These are phyloP conservation scores for Teleiodes luculella DNA, from an alignment of 2,888 invertebrate species.

Conservation along the genomic window DNA sequence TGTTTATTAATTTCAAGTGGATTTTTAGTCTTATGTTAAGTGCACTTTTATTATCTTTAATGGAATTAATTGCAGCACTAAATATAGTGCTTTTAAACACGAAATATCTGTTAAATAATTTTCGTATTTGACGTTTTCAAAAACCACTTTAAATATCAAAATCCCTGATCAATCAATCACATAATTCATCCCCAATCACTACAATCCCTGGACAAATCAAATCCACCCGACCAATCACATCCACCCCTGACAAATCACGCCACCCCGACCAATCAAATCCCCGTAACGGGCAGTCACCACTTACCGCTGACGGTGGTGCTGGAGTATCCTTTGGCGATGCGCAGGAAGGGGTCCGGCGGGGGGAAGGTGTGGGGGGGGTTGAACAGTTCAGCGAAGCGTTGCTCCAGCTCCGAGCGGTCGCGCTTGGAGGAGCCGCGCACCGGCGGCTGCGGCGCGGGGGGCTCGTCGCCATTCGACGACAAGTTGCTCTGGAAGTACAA, in stretches of 20 bases:
- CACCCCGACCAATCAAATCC: neutral
- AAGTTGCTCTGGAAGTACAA: constrained; percentile 28
- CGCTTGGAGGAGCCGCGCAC: constrained; percentile 82
- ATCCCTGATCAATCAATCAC: too few species aligned
- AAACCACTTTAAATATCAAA: neutral
- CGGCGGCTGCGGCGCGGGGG: constrained; percentile 78
- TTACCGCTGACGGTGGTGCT: constrained; percentile 75
- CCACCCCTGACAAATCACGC: neutral
- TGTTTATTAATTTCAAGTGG: too few species aligned
- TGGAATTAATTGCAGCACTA: too few species aligned
- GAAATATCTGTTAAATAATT: too few species aligned
- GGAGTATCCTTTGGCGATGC: constrained; percentile 83
- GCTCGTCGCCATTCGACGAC: constrained; percentile 36
- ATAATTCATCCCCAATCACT: neutral
- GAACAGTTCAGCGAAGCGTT: constrained; percentile 84
- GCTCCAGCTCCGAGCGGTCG: constrained; percentile 77
- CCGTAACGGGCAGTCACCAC: constrained; percentile 45
- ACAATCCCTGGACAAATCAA: neutral
- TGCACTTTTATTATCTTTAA: too few species aligned
- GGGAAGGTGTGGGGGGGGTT: constrained; percentile 81
- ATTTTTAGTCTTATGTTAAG: too few species aligned
- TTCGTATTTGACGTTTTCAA: too few species aligned
- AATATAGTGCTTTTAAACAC: too few species aligned
- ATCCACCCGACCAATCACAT: neutral
- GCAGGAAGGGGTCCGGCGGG: constrained; percentile 82